Evolutionary conservation across 2,797 vertebrate genomes (phyloP), one percentile per base, ranked within the genome.

Genomic region (Caiman crocodilus): DNA sequence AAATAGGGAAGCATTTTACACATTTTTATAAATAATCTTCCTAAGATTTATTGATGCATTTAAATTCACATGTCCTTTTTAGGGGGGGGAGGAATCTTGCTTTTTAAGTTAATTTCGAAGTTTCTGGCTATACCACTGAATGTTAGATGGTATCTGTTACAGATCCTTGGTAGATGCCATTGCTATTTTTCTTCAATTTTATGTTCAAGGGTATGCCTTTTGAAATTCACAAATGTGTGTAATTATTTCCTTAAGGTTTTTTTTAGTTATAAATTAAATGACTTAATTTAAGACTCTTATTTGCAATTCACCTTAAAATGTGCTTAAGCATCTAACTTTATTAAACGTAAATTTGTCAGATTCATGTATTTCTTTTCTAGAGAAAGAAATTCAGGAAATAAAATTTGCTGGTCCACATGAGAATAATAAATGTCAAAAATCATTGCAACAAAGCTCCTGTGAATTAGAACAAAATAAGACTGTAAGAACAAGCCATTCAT

Each of bases 351-450:
- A 94, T 89, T 50, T 96, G 78, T 90, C n/a, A 11, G 86, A 86
- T 60, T 87, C 60, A 35, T 93, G 4, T 90, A 88, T 94, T 93
- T 91, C 89, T 94, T 95, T 93, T 96, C 58, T 97, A 99, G 99
- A 98, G 89, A 98, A 97, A 90, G 97, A 95, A 82, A 94, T 90
- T 79, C 97, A 97, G 92, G 98, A 98, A 96, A 97, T 96, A 20
- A 77, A 95, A 9, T 89, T 88, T 30, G 96, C 96, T 81, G 94
- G 94, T 63, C 96, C 85, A 79, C 96, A 94, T 0, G 96, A 97
- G 55, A 96, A 92, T 67, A 90, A 42, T 79, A 97, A 94, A 85
- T 85, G 93, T 94, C 97, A 97, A 84, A 97, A 96, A 82, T 90
- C 92, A 55, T 23, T 96, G 74, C 96, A 93, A 32, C 97, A 97